Evolutionary conservation across 1,140 invertebrate species (phyloP), one percentile per base, ranked within the genome.

Genomic region (Drosophila suzukii): DNA sequence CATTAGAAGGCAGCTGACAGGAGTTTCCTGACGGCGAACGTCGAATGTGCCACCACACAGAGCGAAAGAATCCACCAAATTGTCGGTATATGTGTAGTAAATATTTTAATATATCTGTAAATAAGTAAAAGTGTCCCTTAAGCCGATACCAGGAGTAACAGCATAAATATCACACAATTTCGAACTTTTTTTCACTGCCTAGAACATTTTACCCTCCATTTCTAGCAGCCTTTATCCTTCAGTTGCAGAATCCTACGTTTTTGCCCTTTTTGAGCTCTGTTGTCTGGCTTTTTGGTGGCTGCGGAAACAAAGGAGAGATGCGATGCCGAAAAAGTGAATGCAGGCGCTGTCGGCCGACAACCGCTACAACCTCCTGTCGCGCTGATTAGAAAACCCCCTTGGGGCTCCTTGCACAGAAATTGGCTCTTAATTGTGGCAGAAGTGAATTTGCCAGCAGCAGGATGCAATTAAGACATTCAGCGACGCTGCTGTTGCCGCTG

Each of bases 391-490:
- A 75, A 77, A 20, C 30, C 30, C 72, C 82, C 75, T 63, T 63
- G 57, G 71, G 61, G 57, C 38, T 36, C 36, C 39, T 51, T 47
- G 65, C 75, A 44, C 17, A 62, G 60, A 83, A 88, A 88, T 89
- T 88, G 84, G 80, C 84, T 89, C 81, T 89, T 88, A 88, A 88
- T 88, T 88, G 84, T 68, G 78, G 76, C 80, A 67, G 68, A 89
- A 88, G 84, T 84, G 84, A 88, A 89, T 88, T 89, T 84, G 84
- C 84, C 76, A 76, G 80, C 82, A 89, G 82, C 84, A 84, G 84
- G 80, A 88, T 89, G 84, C 77, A 88, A 88, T 88, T 88, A 89
- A 88, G 84, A 89, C 84, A 81, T 82, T 81, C 62, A 72, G 77
- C 63, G 36, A 13, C 36, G 7, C 36, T 12, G 36, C 36, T 38